Percentiles rank a stretch among this genome's conserved stretches.
Evolutionary conservation across 2,113 vertebrate species (phyloP).

Genomic region (Rhinoderma darwinii): DNA sequence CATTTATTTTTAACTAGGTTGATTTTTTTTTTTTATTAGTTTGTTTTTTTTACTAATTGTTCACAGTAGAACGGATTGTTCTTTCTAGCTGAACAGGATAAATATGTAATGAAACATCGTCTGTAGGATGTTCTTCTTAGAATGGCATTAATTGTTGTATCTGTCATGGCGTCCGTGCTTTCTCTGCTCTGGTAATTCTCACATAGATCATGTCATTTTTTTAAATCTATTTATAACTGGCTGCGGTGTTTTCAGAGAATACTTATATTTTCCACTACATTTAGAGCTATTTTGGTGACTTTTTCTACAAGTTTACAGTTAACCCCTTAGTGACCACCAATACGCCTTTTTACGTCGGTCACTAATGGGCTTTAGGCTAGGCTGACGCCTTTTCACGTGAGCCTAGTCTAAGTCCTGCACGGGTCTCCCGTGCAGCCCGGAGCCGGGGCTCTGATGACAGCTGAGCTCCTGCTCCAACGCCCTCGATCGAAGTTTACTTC

Average conservation of each 20-base stretch:
- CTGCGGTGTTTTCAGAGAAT: neutral
- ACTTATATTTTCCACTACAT: neutral
- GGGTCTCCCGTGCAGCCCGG: too few relatives aligned
- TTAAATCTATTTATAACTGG: neutral
- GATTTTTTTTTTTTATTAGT: neutral
- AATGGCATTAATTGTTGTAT: neutral
- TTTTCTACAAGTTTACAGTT: too few relatives aligned
- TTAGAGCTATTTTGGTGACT: too few relatives aligned
- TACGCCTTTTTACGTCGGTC: too few relatives aligned
- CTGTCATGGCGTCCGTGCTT: neutral
- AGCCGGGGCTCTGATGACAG: too few relatives aligned
- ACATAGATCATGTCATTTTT: neutral
- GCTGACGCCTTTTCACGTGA: too few relatives aligned
- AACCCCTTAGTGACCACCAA: too few relatives aligned
- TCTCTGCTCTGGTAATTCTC: neutral
- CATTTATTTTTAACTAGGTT: slow-evolving; percentile 49
- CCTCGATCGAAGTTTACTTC: too few relatives aligned
- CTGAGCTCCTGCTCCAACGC: too few relatives aligned
- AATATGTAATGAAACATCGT: neutral
- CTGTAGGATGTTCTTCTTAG: neutral
- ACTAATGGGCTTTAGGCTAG: too few relatives aligned
- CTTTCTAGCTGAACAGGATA: neutral
- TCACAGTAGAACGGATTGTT: neutral
- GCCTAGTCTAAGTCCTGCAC: too few relatives aligned
- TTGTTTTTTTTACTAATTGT: neutral